These are phyloP conservation scores for Lithophane semibrunnea DNA, from an alignment of 2,888 invertebrate species.

Conservation along the genomic window DNA sequence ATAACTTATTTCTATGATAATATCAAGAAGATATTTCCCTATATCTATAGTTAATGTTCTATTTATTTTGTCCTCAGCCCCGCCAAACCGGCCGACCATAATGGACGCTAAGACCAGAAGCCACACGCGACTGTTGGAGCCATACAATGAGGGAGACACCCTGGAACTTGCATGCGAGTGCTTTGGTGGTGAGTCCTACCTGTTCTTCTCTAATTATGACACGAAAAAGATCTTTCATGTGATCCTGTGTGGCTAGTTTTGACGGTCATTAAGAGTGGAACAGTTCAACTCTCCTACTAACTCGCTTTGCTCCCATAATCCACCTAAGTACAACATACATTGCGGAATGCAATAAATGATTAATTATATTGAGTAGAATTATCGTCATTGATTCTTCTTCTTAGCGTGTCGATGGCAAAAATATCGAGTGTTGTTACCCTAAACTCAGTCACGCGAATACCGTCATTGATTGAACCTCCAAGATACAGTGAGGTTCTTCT, in stretches of 20 bases:
- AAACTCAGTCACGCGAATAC: too few relatives aligned
- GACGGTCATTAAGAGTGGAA: background rate
- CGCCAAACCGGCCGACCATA: slow-evolving; percentile 95
- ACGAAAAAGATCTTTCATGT: background rate
- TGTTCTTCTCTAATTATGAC: background rate
- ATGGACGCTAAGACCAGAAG: slow-evolving; percentile 94
- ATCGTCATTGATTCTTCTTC: too few relatives aligned
- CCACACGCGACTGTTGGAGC: slow-evolving; percentile 93
- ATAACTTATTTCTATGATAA: background rate
- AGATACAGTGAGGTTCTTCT: background rate
- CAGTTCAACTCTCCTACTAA: background rate
- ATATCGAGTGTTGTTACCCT: too few relatives aligned
- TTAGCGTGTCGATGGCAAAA: too few relatives aligned
- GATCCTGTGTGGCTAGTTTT: background rate
- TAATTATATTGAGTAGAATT: background rate
- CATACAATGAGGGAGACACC: slow-evolving; percentile 96
- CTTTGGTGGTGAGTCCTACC: slow-evolving; percentile 91
- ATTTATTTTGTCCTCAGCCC: slow-evolving; percentile 91
- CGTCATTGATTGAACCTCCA: background rate
- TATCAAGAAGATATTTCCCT: background rate
- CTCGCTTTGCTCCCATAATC: background rate
- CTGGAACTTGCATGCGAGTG: slow-evolving; percentile 95
- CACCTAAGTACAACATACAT: background rate
- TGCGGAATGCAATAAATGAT: background rate
- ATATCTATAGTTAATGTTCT: background rate